These are phyloP conservation scores for Bos javanicus DNA, from an alignment of 2,113 vertebrate genomes.

Conservation along the genomic window DNA sequence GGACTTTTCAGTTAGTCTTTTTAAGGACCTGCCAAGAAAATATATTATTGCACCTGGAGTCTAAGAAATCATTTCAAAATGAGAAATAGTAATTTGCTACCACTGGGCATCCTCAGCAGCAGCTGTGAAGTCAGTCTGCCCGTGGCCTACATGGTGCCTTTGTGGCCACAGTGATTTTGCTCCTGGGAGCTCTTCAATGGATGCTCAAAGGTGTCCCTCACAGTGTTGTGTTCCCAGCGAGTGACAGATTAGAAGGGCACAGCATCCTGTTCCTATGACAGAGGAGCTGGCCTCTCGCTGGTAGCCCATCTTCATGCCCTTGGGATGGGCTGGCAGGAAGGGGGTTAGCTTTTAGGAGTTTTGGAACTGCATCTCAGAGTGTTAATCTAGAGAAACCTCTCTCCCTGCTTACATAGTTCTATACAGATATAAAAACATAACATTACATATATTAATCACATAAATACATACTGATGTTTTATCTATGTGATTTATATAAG, in stretches of 20 bases:
- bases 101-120: not conserved
- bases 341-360: not conserved
- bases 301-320: not conserved
- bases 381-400: not conserved
- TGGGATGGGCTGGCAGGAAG: not conserved
- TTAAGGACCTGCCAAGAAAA: slow-evolving; percentile 26
- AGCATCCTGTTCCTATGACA: not conserved
- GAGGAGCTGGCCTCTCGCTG: not conserved
- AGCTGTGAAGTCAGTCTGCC: not conserved
- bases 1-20: not conserved
- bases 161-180: not conserved
- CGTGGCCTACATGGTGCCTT: not conserved
- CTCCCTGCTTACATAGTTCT: not conserved
- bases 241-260: not conserved
- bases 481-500: not conserved
- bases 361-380: not conserved
- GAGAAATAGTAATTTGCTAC: not conserved
- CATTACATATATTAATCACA: not conserved
- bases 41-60: not conserved
- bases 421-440: not conserved
- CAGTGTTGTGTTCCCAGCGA: not conserved
- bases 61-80: slow-evolving; percentile 9
- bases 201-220: not conserved
- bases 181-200: not conserved
- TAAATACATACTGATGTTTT: not conserved